Percentiles rank a stretch among this genome's conserved stretches.
Conservation (phyloP, 92 coral and sea anemone species). For the Nematostella vectensis region DNA sequence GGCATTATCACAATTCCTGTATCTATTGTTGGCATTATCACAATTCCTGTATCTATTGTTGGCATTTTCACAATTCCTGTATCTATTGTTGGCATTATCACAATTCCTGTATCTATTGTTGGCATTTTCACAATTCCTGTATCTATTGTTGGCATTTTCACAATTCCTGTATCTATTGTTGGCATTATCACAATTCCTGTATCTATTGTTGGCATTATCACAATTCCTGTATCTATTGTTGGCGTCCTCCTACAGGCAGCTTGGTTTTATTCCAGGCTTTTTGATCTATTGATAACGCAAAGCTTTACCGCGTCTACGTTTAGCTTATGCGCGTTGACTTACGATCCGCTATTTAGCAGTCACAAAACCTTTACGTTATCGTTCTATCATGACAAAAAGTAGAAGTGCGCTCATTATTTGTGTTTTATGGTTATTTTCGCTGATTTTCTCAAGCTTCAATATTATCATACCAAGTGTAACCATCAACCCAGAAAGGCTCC, state of each 20-base stretch:
- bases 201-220: too few species aligned
- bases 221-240: too few species aligned
- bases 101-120: too few species aligned
- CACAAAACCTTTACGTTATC: slow-evolving; percentile 2
- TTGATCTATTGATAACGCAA: slow-evolving; percentile 7
- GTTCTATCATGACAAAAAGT: neutral
- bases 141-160: too few species aligned
- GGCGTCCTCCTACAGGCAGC: slow-evolving; percentile 1
- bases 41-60: too few species aligned
- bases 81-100: too few species aligned
- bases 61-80: too few species aligned
- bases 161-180: too few species aligned
- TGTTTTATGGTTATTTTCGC: neutral
- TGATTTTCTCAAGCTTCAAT: neutral
- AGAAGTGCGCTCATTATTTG: neutral
- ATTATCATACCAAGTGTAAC: neutral
- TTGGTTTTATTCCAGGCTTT: slow-evolving; percentile 6
- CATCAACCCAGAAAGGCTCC: neutral
- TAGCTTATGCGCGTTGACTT: slow-evolving; percentile 1
- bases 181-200: too few species aligned
- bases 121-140: too few species aligned
- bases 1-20: too few species aligned
- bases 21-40: too few species aligned
- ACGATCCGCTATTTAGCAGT: slow-evolving; percentile 9
- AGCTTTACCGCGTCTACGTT: slow-evolving; percentile 13